phyloP scores from a whole-genome alignment of 2,113 vertebrate genomes.

The Hirundichthys speculiger region DNA sequence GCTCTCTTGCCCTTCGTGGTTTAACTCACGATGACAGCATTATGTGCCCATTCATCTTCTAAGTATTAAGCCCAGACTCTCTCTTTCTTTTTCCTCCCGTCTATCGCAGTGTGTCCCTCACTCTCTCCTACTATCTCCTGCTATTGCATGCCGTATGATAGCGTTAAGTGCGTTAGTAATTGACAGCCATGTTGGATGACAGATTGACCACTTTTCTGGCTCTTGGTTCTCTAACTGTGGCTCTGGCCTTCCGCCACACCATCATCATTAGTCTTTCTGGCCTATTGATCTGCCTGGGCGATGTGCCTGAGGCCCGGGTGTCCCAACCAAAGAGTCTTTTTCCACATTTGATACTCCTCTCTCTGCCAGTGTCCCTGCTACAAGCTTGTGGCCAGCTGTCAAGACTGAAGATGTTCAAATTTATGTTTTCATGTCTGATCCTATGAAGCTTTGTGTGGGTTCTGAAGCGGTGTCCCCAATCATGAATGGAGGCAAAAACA shows the following conservation, averaged over 20 bases:
- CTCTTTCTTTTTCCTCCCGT: slow-evolving; percentile 37
- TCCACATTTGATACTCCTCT: slow-evolving; percentile 69
- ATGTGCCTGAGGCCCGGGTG: slow-evolving; percentile 63
- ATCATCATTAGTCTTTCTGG: slow-evolving; percentile 67
- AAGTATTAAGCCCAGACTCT: slow-evolving; percentile 57
- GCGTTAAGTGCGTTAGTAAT: slow-evolving; percentile 74
- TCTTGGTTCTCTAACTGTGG: slow-evolving; percentile 61
- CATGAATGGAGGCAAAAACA: not conserved
- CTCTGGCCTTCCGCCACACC: slow-evolving; percentile 62
- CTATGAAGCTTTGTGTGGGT: slow-evolving; percentile 45
- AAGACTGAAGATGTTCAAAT: slow-evolving; percentile 74
- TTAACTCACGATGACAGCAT: slow-evolving; percentile 76
- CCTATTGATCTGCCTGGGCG: slow-evolving; percentile 77
- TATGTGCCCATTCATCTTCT: slow-evolving; percentile 74
- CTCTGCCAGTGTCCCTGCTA: slow-evolving; percentile 52
- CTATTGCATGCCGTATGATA: slow-evolving; percentile 40
- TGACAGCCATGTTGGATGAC: slow-evolving; percentile 70
- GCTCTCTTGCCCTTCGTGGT: slow-evolving; percentile 57
- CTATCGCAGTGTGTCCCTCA: slow-evolving; percentile 33
- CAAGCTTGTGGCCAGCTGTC: slow-evolving; percentile 81
- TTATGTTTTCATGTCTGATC: slow-evolving; percentile 71
- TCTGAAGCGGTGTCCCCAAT: slow-evolving; percentile 37
- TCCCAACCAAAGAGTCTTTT: slow-evolving; percentile 59
- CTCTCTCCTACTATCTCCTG: slow-evolving; percentile 51
- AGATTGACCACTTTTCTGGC: slow-evolving; percentile 73